Base-by-base conservation (phyloP, 2,888 invertebrate genomes). In the Tanypteryx hageni region DNA sequence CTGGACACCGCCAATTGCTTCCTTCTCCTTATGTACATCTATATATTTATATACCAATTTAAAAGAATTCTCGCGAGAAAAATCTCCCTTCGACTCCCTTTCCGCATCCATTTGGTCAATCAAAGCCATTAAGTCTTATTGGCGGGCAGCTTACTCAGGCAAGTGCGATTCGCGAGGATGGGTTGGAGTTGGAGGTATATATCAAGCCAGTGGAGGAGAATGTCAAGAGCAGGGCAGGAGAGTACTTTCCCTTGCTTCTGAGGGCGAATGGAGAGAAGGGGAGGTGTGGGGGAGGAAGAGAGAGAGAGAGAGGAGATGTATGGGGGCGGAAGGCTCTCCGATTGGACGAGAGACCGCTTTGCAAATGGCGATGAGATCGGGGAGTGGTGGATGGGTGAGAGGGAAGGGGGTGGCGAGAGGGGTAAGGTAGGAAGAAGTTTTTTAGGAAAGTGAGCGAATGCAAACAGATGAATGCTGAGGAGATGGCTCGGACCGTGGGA, bases 91-190 rank as follows among this genome's bases (percentile, higher is more conserved):
- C 9, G 68, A 22, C 68, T 10, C 68, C 22, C 64, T 16, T 22
- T 68, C 44, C 76, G 10, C 22, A 27, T 76, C 76, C 76, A 76
- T 76, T 76, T 76, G 76, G 76, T 76, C 76, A 76, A 76, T 76
- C 76, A 76, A 22, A 76, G 76, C 76, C 76, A 76, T 76, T 76
- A 76, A 76, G 76, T 76, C 76, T 76, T 76, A 76, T 76, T 76
- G 76, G 76, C 61, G 61, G 76, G 76, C 10, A 76, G 22, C 76
- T 76, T 76, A 76, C 76, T 76, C 18, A 13, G 76, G 76, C 76
- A 27, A 64, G 64, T 64, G 18, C 64, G 64, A 76, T 76, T 27
- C 76, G 1, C 76, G 76, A 22, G 22, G 22, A 76, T 76, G 76
- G 76, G 27, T 76, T 27, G 22, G 76, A 76, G 76, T 68, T 18